A percentile compares a stretch with the other conserved stretches of the same genome.
Evolutionary conservation across 2,888 invertebrate species (phyloP).

Genomic region (Therioaphis trifolii): DNA sequence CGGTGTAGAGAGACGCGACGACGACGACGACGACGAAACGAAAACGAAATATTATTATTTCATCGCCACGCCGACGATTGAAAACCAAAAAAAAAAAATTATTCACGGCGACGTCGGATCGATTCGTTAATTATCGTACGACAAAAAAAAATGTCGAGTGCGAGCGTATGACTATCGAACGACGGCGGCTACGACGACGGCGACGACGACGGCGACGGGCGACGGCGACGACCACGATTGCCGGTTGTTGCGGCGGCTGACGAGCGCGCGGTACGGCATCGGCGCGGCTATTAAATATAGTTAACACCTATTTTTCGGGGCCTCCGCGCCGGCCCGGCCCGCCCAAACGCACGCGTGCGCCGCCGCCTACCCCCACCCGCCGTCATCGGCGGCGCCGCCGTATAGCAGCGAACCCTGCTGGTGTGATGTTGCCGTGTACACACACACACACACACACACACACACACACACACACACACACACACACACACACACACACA

Average conservation of each 20-base stretch:
- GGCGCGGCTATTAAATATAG: conserved; percentile 55
- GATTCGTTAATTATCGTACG: too few relatives aligned
- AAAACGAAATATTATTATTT: neutral
- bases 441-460: too few relatives aligned
- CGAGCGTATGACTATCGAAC: too few relatives aligned
- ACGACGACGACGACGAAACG: neutral
- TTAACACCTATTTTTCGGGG: conserved; percentile 57
- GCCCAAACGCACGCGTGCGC: conserved; percentile 39
- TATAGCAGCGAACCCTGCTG: neutral
- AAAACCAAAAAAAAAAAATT: neutral
- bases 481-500: too few relatives aligned
- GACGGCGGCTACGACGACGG: neutral
- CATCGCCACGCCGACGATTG: neutral
- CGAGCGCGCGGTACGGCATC: conserved; percentile 58
- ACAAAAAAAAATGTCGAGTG: too few relatives aligned
- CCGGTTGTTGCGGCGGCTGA: conserved; percentile 4
- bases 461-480: too few relatives aligned
- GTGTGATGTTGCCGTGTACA: too few relatives aligned
- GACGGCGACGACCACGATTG: conserved; percentile 8
- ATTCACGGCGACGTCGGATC: too few relatives aligned
- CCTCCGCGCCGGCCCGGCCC: conserved; percentile 50
- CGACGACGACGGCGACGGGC: conserved; percentile 17
- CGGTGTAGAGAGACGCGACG: neutral
- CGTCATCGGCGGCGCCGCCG: neutral
- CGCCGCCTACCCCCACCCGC: neutral